Evolutionary conservation across 2,113 vertebrate species (phyloP).

Genomic region (Lepus europaeus): DNA sequence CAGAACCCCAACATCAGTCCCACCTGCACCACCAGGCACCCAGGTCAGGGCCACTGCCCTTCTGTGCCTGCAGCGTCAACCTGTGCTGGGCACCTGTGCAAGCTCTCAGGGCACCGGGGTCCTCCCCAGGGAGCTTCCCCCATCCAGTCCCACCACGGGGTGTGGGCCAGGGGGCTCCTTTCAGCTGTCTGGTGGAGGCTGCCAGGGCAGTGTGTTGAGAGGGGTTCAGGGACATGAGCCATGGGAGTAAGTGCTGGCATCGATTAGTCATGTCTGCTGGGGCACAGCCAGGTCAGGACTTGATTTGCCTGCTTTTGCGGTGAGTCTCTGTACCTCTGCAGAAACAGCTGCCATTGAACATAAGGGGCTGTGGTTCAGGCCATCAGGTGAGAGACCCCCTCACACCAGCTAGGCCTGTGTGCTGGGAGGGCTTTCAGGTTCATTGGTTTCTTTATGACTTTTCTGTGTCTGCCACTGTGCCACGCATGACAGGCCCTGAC

Average conservation of each 20-base stretch:
- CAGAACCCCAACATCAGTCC: no score
- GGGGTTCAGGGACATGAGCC: not conserved
- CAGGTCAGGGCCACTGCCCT: not conserved
- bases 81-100: fast-evolving
- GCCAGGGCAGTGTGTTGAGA: not conserved
- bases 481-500: not conserved
- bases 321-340: not conserved
- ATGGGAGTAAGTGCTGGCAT: not conserved
- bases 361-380: constrained; percentile 71
- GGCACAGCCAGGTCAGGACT: not conserved
- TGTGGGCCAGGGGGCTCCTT: not conserved
- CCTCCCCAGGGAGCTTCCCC: not conserved
- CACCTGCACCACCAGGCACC: no score
- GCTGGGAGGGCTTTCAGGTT: not conserved
- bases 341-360: not conserved
- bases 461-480: not conserved
- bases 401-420: not conserved
- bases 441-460: no score
- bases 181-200: not conserved
- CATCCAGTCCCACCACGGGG: not conserved
- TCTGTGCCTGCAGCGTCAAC: fast-evolving
- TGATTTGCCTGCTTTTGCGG: not conserved
- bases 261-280: not conserved
- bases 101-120: not conserved
- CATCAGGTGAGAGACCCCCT: no score